Base-by-base conservation (phyloP, 2,797 vertebrate genomes). In the Alectoris magna region DNA sequence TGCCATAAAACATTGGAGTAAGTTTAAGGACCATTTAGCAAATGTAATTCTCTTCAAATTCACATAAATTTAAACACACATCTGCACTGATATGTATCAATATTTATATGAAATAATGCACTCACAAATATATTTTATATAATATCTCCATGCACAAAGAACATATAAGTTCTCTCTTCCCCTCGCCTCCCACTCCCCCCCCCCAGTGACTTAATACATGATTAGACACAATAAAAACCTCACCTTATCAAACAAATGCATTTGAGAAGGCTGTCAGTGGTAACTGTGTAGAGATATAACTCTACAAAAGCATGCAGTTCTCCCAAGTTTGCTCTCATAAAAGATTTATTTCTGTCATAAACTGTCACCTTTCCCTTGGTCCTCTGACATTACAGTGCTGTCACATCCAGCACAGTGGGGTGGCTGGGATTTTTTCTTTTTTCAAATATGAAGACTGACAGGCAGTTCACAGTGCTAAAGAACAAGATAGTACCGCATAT, bases 331-430 rank as follows among this genome's bases (percentile, higher is more conserved):
- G 96, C 91, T 97, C 91, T 96, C 93, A 92, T 96, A 96, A 97
- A 97, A 97, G 96, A 98, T 97, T 97, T 97, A 98, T 97, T 97
- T 96, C 95, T 96, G 96, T 96, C 96, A 80, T 97, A 98, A 97
- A 96, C 94, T 84, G 92, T 97, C 97, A 97, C 93, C 97, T 97
- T 94, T 96, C 96, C 97, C 92, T 74, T 85, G 90, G 91, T 97
- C 93, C 86, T 94, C 62, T 93, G 92, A 92, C 87, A 96, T 87
- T 96, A 95, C 74, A 95, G 66, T 94, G 90, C 88, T 93, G 95
- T 96, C 95, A 93, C 58, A 91, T 89, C 96, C 77, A 36, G 59
- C 87, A 93, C 72, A 87, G 84, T 81, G 51, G 80, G 87, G 59
- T 43, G 22, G 70, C 71, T 91, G 93, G 59, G 46, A 76, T 85